Percentiles rank a stretch among this genome's conserved stretches.
These are phyloP conservation scores for Stenopsyche tienmushanensis DNA, from an alignment of 1,140 invertebrate species.

Conservation along the genomic window DNA sequence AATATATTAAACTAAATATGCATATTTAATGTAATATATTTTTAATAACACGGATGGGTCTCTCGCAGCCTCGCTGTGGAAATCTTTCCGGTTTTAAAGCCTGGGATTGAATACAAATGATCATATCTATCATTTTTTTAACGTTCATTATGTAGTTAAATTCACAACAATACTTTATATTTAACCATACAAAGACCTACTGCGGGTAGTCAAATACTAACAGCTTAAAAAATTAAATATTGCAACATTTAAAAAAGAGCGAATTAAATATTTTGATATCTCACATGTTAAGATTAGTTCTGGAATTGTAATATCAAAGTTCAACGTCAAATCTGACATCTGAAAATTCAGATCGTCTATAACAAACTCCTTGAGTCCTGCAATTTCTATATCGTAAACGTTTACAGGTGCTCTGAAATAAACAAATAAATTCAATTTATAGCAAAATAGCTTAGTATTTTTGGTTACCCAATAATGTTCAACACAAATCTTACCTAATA, in stretches of 20 bases:
- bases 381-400: slow-evolving; percentile 20
- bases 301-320: slow-evolving; percentile 31
- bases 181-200: too few relatives aligned
- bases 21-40: too few relatives aligned
- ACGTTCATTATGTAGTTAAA: background rate
- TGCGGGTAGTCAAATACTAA: too few relatives aligned
- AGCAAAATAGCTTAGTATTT: too few relatives aligned
- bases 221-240: too few relatives aligned
- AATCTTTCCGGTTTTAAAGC: too few relatives aligned
- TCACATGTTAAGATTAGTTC: slow-evolving; percentile 26
- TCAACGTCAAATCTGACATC: slow-evolving; percentile 17
- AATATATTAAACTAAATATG: too few relatives aligned
- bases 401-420: slow-evolving; percentile 22
- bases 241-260: too few relatives aligned
- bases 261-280: too few relatives aligned
- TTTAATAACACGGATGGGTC: too few relatives aligned
- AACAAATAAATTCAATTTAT: background rate
- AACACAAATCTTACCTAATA: slow-evolving; percentile 4
- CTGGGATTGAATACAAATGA: too few relatives aligned
- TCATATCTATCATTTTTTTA: background rate
- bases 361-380: slow-evolving; percentile 28
- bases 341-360: slow-evolving; percentile 30
- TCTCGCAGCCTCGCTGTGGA: too few relatives aligned
- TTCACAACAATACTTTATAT: background rate
- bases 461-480: background rate